Percentiles rank a stretch among this genome's conserved stretches.
Conservation (phyloP, 64 coral and sea anemone genomes). For the Astreopora myriophthalma region DNA sequence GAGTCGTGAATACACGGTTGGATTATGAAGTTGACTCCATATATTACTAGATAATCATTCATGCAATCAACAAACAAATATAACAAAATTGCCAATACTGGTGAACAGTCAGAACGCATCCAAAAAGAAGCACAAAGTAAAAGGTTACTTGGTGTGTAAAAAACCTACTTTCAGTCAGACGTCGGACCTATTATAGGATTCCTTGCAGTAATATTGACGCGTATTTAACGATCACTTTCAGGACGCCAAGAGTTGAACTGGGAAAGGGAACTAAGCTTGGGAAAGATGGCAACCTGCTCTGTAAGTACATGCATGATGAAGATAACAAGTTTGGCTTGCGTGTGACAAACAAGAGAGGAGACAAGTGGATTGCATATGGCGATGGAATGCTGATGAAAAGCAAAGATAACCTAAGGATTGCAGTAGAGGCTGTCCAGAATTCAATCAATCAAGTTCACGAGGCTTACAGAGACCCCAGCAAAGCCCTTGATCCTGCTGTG, state of each 20-base stretch:
- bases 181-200: too few relatives aligned
- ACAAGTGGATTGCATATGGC: not conserved
- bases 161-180: too few relatives aligned
- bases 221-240: not conserved
- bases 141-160: too few relatives aligned
- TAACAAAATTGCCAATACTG: too few relatives aligned
- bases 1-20: too few relatives aligned
- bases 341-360: not conserved
- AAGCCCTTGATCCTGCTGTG: not conserved
- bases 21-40: too few relatives aligned
- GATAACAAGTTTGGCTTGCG: not conserved
- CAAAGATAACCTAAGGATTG: constrained; percentile 1
- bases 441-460: not conserved
- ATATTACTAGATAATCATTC: too few relatives aligned
- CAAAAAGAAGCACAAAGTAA: too few relatives aligned
- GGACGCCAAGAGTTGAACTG: not conserved
- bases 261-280: not conserved
- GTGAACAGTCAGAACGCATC: too few relatives aligned
- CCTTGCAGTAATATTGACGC: too few relatives aligned
- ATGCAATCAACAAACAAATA: too few relatives aligned
- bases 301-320: not conserved
- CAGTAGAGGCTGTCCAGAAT: not conserved
- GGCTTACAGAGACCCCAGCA: not conserved
- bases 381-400: not conserved
- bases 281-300: not conserved